Base-by-base conservation (phyloP, 2,888 invertebrate genomes). In the Eilema depressum region DNA sequence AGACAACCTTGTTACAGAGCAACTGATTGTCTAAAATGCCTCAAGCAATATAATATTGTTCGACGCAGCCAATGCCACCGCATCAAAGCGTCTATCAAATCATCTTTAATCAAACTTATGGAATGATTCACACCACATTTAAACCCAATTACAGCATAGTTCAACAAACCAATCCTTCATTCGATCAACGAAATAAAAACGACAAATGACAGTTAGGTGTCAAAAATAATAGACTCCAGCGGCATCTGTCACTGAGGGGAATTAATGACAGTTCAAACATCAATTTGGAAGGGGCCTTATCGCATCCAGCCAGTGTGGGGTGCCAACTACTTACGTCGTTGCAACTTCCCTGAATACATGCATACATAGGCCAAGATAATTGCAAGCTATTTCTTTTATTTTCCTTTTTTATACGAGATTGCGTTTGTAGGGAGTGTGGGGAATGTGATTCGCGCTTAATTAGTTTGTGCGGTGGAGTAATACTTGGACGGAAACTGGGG, bases 231-330 rank as follows among this genome's bases (percentile, higher is more conserved):
- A 91, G 93, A 91, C 89, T 88, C 82, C 83, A 88, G 89, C 86
- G 94, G 93, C 94, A 94, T 93, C 91, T 95, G 94, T 92, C 91
- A 85, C 79, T 81, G 88, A 85, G 80, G 88, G 88, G 91, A 90
- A 92, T 93, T 94, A 94, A 94, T 94, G 93, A 91, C 90, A 91
- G 91, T 94, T 94, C 93, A 94, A 95, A 95, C 93, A 94, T 92
- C 93, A 92, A 94, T 93, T 93, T 91, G 83, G 91, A 77, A 77
- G 85, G 85, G 85, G 87, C 91, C 92, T 94, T 95, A 94, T 94
- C 94, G 91, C 85, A 65, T 60, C 75, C 82, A 73, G 79, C 85
- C 93, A 92, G 93, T 77, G 83, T 85, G 84, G 91, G 93, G 93
- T 86, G 88, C 81, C 83, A 81, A 86, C 86, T 86, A 88, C 87